These are phyloP conservation scores for Zeuzera pyrina DNA, from an alignment of 2,888 invertebrate species.

Conservation along the genomic window DNA sequence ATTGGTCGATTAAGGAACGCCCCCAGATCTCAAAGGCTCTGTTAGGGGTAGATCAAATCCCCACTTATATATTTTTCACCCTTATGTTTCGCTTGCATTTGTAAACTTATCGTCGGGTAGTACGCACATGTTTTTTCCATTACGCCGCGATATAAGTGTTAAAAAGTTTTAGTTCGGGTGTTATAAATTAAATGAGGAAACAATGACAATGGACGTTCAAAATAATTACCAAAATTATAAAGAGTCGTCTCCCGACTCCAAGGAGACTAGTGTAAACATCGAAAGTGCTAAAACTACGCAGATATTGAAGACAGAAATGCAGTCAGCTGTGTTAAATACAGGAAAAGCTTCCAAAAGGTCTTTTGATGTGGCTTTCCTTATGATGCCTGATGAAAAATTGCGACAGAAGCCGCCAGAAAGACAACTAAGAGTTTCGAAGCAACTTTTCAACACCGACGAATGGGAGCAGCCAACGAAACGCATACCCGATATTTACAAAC, in stretches of 20 bases:
- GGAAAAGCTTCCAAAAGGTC: conserved; percentile 79
- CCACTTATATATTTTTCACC: conserved; percentile 72
- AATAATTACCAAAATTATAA: conserved; percentile 65
- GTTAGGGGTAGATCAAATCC: conserved; percentile 62
- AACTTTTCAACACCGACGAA: conserved; percentile 60
- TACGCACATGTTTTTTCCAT: conserved; percentile 54
- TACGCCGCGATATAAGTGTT: conserved; percentile 57
- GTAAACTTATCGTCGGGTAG: conserved; percentile 47
- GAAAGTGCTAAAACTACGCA: conserved; percentile 67
- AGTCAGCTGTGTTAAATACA: conserved; percentile 42
- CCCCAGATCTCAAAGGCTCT: conserved; percentile 49
- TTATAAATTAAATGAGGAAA: conserved; percentile 53
- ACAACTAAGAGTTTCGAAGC: conserved; percentile 66
- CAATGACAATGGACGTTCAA: conserved; percentile 82
- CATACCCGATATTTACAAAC: conserved; percentile 58
- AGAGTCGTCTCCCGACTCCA: conserved; percentile 61
- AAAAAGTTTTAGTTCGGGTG: conserved; percentile 59
- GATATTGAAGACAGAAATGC: conserved; percentile 48
- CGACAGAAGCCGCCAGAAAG: conserved; percentile 76
- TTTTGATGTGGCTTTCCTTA: conserved; percentile 92
- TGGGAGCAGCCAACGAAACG: conserved; percentile 59
- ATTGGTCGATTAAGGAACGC: conserved; percentile 59
- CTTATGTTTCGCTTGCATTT: conserved; percentile 64
- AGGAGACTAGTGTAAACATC: conserved; percentile 54
- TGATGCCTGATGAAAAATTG: conserved; percentile 88